Evolutionary conservation across 2,888 invertebrate genomes (phyloP).

Genomic region (Asteroscopus sphinx): DNA sequence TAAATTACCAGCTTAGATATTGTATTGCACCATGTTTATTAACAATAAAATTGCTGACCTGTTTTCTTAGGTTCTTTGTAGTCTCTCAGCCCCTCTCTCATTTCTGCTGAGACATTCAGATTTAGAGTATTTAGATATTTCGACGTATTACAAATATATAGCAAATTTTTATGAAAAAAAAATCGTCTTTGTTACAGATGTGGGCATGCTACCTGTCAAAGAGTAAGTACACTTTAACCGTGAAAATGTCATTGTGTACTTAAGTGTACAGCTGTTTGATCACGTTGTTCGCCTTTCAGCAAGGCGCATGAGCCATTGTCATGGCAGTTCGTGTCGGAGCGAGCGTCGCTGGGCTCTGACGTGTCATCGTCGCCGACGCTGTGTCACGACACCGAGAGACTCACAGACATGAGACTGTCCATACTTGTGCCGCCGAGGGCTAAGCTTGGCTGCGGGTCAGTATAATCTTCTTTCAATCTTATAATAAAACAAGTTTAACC

Average conservation of each 20-base stretch:
- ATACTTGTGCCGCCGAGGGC: slow-evolving; percentile 95
- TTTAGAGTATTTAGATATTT: no score
- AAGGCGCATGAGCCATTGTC: slow-evolving; percentile 94
- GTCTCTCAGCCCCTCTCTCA: slow-evolving; percentile 17
- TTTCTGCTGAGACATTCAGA: no score
- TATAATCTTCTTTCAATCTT: slow-evolving; percentile 34
- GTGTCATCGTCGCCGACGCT: slow-evolving; percentile 85
- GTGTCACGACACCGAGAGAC: slow-evolving; percentile 86
- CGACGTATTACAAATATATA: no score
- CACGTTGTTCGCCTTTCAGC: slow-evolving; percentile 77
- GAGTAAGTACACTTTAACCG: slow-evolving; percentile 92
- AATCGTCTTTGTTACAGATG: slow-evolving; percentile 91
- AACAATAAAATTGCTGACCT: slow-evolving; percentile 19
- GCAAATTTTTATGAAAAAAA: no score
- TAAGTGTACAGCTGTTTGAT: slow-evolving; percentile 50
- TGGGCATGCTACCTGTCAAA: slow-evolving; percentile 98
- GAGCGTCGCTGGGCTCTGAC: slow-evolving; percentile 89
- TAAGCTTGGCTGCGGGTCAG: slow-evolving; percentile 95
- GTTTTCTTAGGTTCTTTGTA: not conserved
- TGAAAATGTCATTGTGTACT: slow-evolving; percentile 36
- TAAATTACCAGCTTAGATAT: slow-evolving; percentile 37
- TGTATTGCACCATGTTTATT: slow-evolving; percentile 33
- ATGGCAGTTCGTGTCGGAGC: slow-evolving; percentile 94
- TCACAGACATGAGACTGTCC: slow-evolving; percentile 92
- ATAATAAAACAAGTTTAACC: no score